Base-by-base conservation (phyloP, 2,113 vertebrate genomes). In the Canis aureus region DNA sequence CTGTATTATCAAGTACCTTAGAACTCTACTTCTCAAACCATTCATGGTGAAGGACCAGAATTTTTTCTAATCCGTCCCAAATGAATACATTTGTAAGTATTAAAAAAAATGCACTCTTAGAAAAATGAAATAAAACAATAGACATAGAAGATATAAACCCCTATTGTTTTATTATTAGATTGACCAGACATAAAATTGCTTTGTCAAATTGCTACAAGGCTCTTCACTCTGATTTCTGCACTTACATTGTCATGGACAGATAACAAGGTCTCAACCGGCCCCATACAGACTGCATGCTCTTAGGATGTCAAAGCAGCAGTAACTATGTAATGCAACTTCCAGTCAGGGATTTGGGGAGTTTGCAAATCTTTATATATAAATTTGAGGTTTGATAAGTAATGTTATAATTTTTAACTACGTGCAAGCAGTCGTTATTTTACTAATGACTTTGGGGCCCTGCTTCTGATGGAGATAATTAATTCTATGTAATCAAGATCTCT, bases 131-230 rank as follows among this genome's bases (percentile, higher is more conserved):
- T 93, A 23, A 4, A 38, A 43, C 62, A 91, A 53, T 10, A 87
- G 27, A 38, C 4, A 29, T 76, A 57, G 2, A 92, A 83, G 92
- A 96, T 87, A 51, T 59, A 95, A 96, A 51, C 17, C 1, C 49
- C 22, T 83, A 11, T 78, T 96, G 5, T 59, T 89, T 69, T 74
- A 78, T 69, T 49, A 83, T 95, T 95, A 92, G 17, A 84, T 29
- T 92, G 23, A 94, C 43, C 1, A 67, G 9, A 87, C 8, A 11
- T 67, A n/a, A 83, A 83, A 53, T 87, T 86, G 43, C 3, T 76
- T 38, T 92, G 35, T 57, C 64, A 94, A 76, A 66, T n/a, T 76
- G 35, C 20, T 71, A 32, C 3, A 49, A 53, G 13, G 25, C 32
- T 90, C 8, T 55, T 67, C 25, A 23, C 20, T 95, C 60, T 80